Conservation (phyloP, 2,113 vertebrate species). For the Sinocyclocheilus anshuiensis region DNA sequence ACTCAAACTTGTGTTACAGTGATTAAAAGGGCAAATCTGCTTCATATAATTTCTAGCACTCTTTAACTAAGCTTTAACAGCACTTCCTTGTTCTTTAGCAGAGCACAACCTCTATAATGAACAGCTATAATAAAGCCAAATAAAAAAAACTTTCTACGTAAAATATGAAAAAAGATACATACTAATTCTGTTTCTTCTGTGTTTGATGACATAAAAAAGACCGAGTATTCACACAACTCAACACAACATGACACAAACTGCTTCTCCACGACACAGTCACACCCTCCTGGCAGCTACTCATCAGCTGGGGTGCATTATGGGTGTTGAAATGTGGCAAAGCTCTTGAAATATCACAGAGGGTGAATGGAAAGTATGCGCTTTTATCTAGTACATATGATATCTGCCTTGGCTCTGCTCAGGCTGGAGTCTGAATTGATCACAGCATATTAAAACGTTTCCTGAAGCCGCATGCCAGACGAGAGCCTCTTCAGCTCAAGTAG, state of each 20-base stretch:
- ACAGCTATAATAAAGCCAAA: background rate
- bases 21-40: background rate
- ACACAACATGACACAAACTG: conserved; percentile 27
- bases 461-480: background rate
- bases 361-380: conserved; percentile 20
- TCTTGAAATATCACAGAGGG: conserved; percentile 4
- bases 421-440: background rate
- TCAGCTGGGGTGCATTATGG: conserved; percentile 40
- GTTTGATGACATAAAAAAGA: background rate
- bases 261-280: conserved; percentile 42
- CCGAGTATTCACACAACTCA: conserved; percentile 41
- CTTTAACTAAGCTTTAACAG: background rate
- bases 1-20: background rate
- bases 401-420: too few species aligned
- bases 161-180: background rate
- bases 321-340: conserved; percentile 21
- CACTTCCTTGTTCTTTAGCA: background rate
- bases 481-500: conserved; percentile 25
- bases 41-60: background rate
- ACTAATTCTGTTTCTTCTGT: background rate
- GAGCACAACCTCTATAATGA: background rate
- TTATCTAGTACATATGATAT: conserved; percentile 1
- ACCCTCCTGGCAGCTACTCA: conserved; percentile 40
- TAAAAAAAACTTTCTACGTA: background rate
- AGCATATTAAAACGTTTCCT: background rate